These are phyloP conservation scores for Andrena bicolor DNA, from an alignment of 2,888 invertebrate genomes.

Conservation along the genomic window DNA sequence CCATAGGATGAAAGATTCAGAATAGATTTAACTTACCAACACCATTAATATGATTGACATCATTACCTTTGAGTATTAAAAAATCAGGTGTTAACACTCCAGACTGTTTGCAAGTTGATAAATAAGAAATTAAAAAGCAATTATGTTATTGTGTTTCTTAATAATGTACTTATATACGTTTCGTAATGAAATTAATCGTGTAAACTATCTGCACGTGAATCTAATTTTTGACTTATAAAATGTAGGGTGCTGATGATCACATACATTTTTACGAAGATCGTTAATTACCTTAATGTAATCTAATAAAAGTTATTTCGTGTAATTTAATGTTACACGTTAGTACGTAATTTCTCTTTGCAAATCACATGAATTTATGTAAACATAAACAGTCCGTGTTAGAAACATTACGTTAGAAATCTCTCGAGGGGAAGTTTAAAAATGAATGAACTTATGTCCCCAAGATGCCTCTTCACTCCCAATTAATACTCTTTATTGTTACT, in stretches of 20 bases:
- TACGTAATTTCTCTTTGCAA: constrained; percentile 15
- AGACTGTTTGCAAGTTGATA: constrained; percentile 37
- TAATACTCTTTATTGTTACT: constrained; percentile 38
- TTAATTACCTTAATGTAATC: constrained; percentile 30
- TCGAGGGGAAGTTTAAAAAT: constrained; percentile 18
- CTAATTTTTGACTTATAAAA: constrained; percentile 40
- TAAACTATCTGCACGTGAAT: constrained; percentile 43
- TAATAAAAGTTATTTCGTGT: constrained; percentile 7
- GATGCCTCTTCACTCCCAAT: constrained; percentile 38
- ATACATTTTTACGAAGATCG: constrained; percentile 20
- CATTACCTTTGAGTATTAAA: constrained; percentile 42
- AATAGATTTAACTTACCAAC: constrained; percentile 13
- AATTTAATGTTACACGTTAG: constrained; percentile 19
- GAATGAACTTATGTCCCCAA: constrained; percentile 38
- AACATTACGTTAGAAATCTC: background rate
- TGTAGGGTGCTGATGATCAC: constrained; percentile 25
- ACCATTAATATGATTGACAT: constrained; percentile 39
- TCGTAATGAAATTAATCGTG: constrained; percentile 60
- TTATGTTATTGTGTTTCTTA: constrained; percentile 53
- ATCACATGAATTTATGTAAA: constrained; percentile 15
- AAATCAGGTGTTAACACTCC: constrained; percentile 32
- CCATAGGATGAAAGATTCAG: constrained; percentile 1
- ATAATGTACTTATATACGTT: constrained; percentile 58
- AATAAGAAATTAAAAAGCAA: constrained; percentile 41
- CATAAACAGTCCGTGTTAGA: constrained; percentile 29